Base-by-base conservation (phyloP, 2,888 invertebrate genomes). In the Yponomeuta evonymella region DNA sequence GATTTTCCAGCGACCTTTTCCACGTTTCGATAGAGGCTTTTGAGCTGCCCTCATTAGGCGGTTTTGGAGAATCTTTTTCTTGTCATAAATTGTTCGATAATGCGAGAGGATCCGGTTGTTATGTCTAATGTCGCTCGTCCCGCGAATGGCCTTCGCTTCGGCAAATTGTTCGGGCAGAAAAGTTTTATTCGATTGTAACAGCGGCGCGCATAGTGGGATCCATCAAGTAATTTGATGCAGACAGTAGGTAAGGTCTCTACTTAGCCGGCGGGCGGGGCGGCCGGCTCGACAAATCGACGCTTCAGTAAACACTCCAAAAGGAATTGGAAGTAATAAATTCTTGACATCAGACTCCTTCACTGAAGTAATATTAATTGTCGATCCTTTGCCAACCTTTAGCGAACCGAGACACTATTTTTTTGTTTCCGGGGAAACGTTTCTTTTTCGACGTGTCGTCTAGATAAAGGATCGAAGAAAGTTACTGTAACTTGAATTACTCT, bases 1-100 rank as follows among this genome's bases (percentile, higher is more conserved):
- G 75, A 70, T 71, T 72, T 70, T 68, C 66, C 70, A 36, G 69
- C 77, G 79, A 81, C 82, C 83, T 81, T 83, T 82, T 78, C 76
- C 74, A 68, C 30, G 72, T 77, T 77, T 79, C 79, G 78, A 80
- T 80, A 78, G 80, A 67, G 36, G 36, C 82, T 79, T 83, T 85
- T 83, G 82, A 83, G 79, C 77, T 73, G 76, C 80, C 77, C 82
- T 85, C 83, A 85, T 87, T 69, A 69, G 66, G 70, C 9, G 78
- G 79, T 79, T 11, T 33, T 12, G 30, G 65, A 29, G 65, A 65
- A 29, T 65, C 65, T 65, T 64, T 64, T 65, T 58, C 15, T 12
- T 65, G 65, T 30, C 33, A 65, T 65, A 33, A 65, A 65, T 30
- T 65, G 29, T 65, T 65, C 65, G 23, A 65, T 65, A 65, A 65